These are phyloP conservation scores for Orbicella faveolata DNA, from an alignment of 64 coral and sea anemone species.

Conservation along the genomic window DNA sequence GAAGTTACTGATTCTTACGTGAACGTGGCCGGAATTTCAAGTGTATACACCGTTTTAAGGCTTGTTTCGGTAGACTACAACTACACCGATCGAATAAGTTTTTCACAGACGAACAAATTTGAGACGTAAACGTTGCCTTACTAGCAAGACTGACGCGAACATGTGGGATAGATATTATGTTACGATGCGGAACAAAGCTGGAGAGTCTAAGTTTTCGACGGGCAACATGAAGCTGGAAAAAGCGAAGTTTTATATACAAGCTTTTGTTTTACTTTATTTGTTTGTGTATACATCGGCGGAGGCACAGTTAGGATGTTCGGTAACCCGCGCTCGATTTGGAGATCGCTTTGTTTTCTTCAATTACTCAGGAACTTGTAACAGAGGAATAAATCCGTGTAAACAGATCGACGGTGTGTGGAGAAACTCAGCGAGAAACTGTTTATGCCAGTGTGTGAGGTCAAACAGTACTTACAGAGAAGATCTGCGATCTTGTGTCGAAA, in stretches of 20 bases:
- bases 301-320: neutral
- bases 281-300: neutral
- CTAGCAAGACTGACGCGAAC: neutral
- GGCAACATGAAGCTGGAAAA: neutral
- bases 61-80: too few relatives aligned
- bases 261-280: neutral
- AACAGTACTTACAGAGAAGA: slow-evolving; percentile 6
- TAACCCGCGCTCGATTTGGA: neutral
- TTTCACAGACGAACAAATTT: too few relatives aligned
- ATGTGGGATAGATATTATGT: neutral
- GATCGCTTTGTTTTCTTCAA: neutral
- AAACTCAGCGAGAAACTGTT: neutral
- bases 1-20: neutral
- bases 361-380: neutral
- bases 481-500: neutral
- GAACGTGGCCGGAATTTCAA: neutral
- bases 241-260: neutral
- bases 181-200: neutral
- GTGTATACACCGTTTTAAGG: neutral
- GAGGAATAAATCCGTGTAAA: neutral
- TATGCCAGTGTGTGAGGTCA: neutral
- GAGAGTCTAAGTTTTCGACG: neutral
- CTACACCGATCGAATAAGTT: too few relatives aligned
- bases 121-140: too few relatives aligned
- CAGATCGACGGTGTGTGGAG: neutral